Evolutionary conservation across 2,113 vertebrate genomes (phyloP).

Genomic region (Oenanthe oenanthe): DNA sequence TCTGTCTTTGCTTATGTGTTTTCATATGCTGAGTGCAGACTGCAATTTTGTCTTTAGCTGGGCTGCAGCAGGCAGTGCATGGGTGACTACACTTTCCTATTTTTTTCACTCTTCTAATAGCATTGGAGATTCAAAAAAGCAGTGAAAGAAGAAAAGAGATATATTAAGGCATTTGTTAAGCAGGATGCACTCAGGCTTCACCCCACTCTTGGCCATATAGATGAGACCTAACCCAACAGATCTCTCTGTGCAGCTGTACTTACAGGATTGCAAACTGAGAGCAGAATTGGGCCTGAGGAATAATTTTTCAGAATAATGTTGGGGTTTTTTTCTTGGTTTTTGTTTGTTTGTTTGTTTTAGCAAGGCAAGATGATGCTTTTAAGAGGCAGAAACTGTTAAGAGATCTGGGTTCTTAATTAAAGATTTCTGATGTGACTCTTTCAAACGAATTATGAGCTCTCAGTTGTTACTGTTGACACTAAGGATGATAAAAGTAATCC

Average conservation of each 20-base stretch:
- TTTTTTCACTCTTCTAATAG: neutral
- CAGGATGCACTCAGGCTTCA: neutral
- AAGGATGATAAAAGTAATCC: neutral
- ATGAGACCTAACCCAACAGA: neutral
- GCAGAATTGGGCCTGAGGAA: neutral
- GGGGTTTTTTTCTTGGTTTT: neutral
- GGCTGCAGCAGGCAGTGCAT: neutral
- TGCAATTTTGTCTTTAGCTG: neutral
- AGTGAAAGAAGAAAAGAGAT: neutral
- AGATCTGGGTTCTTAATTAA: neutral
- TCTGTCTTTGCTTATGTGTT: neutral
- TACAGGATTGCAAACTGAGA: neutral
- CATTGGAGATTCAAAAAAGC: neutral
- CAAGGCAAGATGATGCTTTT: neutral
- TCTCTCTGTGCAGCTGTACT: neutral
- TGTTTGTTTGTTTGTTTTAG: neutral
- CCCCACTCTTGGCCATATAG: rapidly evolving
- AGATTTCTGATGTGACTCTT: neutral
- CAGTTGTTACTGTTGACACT: neutral
- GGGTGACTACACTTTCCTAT: too few relatives aligned
- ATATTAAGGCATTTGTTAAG: neutral
- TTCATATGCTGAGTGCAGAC: neutral
- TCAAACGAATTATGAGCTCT: neutral
- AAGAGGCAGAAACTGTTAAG: neutral
- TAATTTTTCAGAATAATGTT: neutral